phyloP scores from a whole-genome alignment of 2,113 vertebrate species.

The Xerus inauris region DNA sequence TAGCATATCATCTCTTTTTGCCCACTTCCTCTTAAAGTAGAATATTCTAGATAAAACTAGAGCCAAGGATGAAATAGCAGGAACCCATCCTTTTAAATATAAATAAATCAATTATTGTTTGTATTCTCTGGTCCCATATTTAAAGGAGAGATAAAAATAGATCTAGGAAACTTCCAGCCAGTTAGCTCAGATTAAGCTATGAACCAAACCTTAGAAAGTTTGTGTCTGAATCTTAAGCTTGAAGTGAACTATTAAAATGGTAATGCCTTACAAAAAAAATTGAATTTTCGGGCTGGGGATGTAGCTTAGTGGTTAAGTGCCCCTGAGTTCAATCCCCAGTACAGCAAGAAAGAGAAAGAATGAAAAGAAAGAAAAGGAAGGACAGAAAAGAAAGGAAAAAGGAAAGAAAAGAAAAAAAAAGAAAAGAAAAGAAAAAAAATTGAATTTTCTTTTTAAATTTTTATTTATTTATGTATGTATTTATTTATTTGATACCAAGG shows the following conservation, averaged over 20 bases:
- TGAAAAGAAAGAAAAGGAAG: too few relatives aligned
- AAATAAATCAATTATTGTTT: constrained; percentile 52
- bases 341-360: too few relatives aligned
- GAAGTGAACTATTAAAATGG: constrained; percentile 35
- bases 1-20: not conserved
- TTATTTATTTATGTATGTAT: too few relatives aligned
- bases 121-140: not conserved
- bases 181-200: not conserved
- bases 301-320: too few relatives aligned
- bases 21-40: not conserved
- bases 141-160: constrained; percentile 42
- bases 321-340: too few relatives aligned
- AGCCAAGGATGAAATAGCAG: not conserved
- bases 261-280: not conserved
- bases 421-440: not conserved
- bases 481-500: too few relatives aligned
- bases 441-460: too few relatives aligned
- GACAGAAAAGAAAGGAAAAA: too few relatives aligned
- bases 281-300: too few relatives aligned
- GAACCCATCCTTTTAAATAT: constrained; percentile 45
- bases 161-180: not conserved
- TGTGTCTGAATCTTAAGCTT: constrained; percentile 45
- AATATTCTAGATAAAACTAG: not conserved
- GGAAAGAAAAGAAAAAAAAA: too few relatives aligned
- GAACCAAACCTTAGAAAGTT: constrained; percentile 24